Evolutionary conservation across 2,797 vertebrate genomes (phyloP).

Genomic region (Propithecus perrieri): DNA sequence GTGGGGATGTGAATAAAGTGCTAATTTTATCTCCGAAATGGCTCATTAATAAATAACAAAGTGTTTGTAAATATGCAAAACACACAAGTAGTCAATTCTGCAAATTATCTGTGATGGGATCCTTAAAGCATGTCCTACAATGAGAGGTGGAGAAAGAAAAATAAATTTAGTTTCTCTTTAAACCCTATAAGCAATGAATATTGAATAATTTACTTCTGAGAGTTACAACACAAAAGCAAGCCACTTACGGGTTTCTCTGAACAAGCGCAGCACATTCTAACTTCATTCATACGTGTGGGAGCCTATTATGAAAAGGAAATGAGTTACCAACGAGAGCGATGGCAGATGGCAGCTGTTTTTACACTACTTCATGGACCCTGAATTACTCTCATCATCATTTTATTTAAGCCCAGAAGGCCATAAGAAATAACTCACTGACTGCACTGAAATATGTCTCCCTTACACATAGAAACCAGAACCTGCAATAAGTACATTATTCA

Average conservation of each 20-base stretch:
- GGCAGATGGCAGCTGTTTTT: conserved; percentile 73
- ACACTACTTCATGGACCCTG: conserved; percentile 45
- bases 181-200: conserved; percentile 74
- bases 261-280: conserved; percentile 61
- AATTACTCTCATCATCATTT: conserved; percentile 66
- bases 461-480: conserved; percentile 21
- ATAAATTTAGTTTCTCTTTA: conserved; percentile 80
- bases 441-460: conserved; percentile 58
- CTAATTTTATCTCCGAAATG: conserved; percentile 82
- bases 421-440: conserved; percentile 62
- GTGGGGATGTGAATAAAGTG: conserved; percentile 71
- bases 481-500: background rate
- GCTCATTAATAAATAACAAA: conserved; percentile 85
- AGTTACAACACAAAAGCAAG: conserved; percentile 79
- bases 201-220: conserved; percentile 81
- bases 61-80: conserved; percentile 88
- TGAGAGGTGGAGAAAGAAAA: conserved; percentile 67
- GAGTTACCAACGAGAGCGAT: conserved; percentile 48
- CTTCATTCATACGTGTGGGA: conserved; percentile 68
- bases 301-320: conserved; percentile 59
- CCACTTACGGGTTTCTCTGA: conserved; percentile 78
- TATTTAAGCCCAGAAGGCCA: conserved; percentile 71
- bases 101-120: conserved; percentile 76
- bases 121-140: conserved; percentile 80
- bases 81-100: conserved; percentile 84